A percentile compares a stretch with the other conserved stretches of the same genome.
Conservation (phyloP, 2,113 vertebrate genomes). For the Datnioides undecimradiatus region DNA sequence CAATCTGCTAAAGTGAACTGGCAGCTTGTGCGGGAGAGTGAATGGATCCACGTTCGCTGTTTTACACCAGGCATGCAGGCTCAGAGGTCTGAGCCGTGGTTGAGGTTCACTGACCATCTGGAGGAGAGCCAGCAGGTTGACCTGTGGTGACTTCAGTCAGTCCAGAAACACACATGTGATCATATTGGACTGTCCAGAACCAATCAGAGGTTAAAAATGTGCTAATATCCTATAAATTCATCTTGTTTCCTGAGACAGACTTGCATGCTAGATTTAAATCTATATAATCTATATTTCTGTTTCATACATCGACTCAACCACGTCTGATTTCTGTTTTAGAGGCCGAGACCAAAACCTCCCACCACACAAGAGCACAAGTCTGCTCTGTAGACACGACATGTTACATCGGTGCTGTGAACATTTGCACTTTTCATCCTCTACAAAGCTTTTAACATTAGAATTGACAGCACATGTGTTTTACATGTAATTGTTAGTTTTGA, state of each 20-base stretch:
- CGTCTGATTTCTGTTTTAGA: neutral
- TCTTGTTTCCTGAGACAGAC: neutral
- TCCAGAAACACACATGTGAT: constrained; percentile 2
- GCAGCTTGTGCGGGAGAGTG: constrained; percentile 47
- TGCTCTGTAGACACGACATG: too few species aligned
- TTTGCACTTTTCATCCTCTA: too few species aligned
- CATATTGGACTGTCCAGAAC: neutral
- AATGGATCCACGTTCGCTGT: constrained; percentile 43
- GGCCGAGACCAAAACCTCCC: neutral
- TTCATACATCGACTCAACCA: neutral
- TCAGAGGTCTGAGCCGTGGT: too few species aligned
- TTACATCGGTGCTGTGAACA: too few species aligned
- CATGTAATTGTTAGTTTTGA: too few species aligned
- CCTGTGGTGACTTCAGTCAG: neutral
- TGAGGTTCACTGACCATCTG: constrained; percentile 61
- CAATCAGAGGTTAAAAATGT: neutral
- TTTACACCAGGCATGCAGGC: neutral
- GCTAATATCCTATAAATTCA: neutral
- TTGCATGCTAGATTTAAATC: neutral
- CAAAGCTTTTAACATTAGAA: too few species aligned
- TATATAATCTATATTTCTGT: neutral
- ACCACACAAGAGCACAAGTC: too few species aligned
- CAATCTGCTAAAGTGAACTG: constrained; percentile 56
- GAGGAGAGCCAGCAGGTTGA: constrained; percentile 32
- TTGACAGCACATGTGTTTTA: too few species aligned